Conservation (phyloP, 2,113 vertebrate genomes). For the Rallus limicola region DNA sequence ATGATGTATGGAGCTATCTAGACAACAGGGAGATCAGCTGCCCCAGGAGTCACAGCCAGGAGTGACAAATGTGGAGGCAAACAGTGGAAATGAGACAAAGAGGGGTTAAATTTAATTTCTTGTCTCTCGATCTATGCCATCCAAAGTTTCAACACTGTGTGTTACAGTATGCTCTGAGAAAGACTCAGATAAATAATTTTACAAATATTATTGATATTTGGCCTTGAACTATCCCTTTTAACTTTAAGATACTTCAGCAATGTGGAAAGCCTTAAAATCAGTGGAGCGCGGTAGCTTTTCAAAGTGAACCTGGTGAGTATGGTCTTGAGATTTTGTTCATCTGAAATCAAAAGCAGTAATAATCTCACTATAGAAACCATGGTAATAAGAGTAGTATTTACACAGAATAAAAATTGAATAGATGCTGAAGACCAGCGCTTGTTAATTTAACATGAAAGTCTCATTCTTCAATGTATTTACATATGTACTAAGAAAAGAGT, state of each 20-base stretch:
- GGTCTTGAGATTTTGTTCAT: background rate
- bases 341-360: background rate
- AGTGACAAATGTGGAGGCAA: background rate
- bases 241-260: background rate
- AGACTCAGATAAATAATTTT: background rate
- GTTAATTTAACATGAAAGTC: background rate
- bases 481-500: background rate
- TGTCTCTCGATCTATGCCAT: background rate
- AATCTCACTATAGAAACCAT: background rate
- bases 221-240: background rate
- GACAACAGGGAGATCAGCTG: background rate
- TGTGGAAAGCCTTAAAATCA: background rate
- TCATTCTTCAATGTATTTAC: background rate
- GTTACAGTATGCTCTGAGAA: background rate
- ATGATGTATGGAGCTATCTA: background rate
- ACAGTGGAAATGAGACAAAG: background rate
- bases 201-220: background rate
- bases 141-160: background rate
- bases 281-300: background rate
- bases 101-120: background rate
- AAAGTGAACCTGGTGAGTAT: accelerated
- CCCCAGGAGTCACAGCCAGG: background rate
- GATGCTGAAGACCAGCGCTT: background rate
- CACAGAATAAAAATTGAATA: background rate
- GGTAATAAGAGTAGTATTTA: background rate